Base-by-base conservation (phyloP, 2,888 invertebrate species). In the Diachrysia chrysitis region DNA sequence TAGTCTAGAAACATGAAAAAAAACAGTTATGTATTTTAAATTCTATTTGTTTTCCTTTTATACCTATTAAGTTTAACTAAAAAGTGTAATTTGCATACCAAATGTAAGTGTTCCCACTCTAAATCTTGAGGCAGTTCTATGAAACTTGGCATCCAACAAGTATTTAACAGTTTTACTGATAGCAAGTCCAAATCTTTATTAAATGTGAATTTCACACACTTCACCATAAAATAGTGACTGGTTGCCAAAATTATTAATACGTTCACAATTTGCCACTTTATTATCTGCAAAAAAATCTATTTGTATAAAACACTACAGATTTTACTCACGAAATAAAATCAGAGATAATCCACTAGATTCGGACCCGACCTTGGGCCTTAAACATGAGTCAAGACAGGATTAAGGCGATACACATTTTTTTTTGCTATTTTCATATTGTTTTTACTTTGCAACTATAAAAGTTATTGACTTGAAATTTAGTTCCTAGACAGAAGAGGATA, bases 181-280 rank as follows among this genome's bases (percentile, higher is more conserved):
- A 80, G 4, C 1, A 92, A 69, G 0, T 75, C 66, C 7, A 71
- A 67, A 0, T 62, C 32, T 0, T 42, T 16, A 54, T 87, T 83
- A 78, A 90, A 93, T 0, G 76, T 37, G 46, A 89, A 89, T 0
- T 81, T 54, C 2, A 93, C 82, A 58, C 93, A 93, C 37, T 83
- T 79, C 17, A 70, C 76, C 46, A 92, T 86, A 21, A 93, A 78
- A 58, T 76, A 92, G 6, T 91, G 90, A 56, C 88, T 88, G 0
- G 83, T 77, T 2, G 83, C 86, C 3, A 92, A 68, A 69, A 89
- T 72, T 0, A 87, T 60, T 0, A 93, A 69, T 21, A 92, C 14
- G 14, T 84, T 79, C 0, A 91, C 74, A 0, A 90, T 58, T 78
- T 92, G 90, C 92, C 91, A 92, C 79, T 93, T 93, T 14, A 92